Evolutionary conservation across 1,140 invertebrate genomes (phyloP), one percentile per base, ranked within the genome.

Genomic region (Aporrectodea caliginosa): DNA sequence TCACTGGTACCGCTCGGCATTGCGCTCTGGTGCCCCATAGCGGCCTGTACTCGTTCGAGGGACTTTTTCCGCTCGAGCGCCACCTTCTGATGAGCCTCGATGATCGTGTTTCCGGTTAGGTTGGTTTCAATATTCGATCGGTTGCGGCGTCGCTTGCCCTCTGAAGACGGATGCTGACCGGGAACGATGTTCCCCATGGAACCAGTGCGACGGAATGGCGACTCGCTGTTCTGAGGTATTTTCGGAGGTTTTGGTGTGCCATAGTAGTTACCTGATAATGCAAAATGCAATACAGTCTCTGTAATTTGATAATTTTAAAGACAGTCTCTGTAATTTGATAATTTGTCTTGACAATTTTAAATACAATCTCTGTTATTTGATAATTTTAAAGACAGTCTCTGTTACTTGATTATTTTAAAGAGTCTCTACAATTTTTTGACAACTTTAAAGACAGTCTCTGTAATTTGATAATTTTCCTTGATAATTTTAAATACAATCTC

Each of bases 91-190:
- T 89, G 85, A 75, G 89, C 88, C 87, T 90, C 90, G n/a, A 88
- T 87, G 1, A 85, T 71, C 6, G 2, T 14, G 27, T 32, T 72
- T n/a, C 27, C 14, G 2, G 6, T 2, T n/a, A 72, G n/a, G 70
- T 72, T 29, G 2, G n/a, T 33, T 75, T 82, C 82, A 27, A 84
- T 83, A 84, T 91, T 90, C 75, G 90, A 90, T 31, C 90, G 87
- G 85, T 91, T 91, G 58, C 91, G 84, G 77, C 88, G 85, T 29
- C 91, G 84, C 84, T 92, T 91, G 16, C 90, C 90, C 83, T 91
- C 90, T 34, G 90, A 90, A 72, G 89, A 90, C 1, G 90, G 90
- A 84, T 90, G 88, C 43, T 85, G 84, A 58, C 90, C 90, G 32
- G 91, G 90, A 27, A 91, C 83, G 12, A 90, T 80, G 69, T 81